These are phyloP conservation scores for Dreissena rostriformis DNA, from an alignment of 1,140 invertebrate genomes.

Conservation along the genomic window DNA sequence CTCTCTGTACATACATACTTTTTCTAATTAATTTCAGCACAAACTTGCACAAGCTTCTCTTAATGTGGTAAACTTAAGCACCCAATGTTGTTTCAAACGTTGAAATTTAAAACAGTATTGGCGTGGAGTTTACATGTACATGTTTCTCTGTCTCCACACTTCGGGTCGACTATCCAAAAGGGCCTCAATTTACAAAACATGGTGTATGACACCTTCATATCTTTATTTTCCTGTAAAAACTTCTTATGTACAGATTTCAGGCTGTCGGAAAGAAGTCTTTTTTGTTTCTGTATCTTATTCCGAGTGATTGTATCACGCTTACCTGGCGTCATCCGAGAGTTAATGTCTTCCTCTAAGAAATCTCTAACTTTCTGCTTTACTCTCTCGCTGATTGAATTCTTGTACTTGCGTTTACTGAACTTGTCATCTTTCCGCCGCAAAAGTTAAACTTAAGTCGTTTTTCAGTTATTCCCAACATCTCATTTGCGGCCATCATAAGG, in stretches of 20 bases:
- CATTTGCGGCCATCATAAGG: conserved; percentile 5
- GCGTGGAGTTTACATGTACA: conserved; percentile 51
- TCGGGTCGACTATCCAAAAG: conserved; percentile 50
- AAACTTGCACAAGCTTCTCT: conserved; percentile 24
- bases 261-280: background rate
- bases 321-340: background rate
- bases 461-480: conserved; percentile 22
- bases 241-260: background rate
- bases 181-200: conserved; percentile 1
- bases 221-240: background rate
- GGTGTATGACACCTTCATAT: background rate
- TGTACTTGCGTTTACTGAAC: conserved; percentile 10
- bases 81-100: conserved; percentile 7
- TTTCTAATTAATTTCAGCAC: conserved; percentile 15
- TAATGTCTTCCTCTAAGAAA: background rate
- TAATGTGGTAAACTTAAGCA: conserved; percentile 7
- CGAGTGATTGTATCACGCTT: background rate
- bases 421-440: background rate
- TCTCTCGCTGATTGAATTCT: background rate
- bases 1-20: conserved; percentile 45
- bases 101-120: conserved; percentile 33
- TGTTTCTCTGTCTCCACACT: conserved; percentile 29
- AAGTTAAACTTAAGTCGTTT: conserved; percentile 30
- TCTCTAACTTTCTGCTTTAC: background rate
- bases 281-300: background rate